Conservation (phyloP, 2,113 vertebrate species). For the Amphiprion ocellaris region DNA sequence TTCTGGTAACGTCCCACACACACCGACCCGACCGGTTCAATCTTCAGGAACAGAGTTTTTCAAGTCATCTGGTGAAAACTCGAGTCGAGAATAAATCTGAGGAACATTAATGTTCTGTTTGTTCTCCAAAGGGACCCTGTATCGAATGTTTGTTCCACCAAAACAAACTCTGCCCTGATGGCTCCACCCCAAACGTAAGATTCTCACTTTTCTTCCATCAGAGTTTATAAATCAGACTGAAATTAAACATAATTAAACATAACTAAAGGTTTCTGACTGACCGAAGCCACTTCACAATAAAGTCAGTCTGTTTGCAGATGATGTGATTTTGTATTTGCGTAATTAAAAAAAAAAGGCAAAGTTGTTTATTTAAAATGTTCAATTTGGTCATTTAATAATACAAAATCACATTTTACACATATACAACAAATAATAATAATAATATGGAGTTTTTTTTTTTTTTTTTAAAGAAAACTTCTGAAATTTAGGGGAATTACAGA, state of each 20-base stretch:
- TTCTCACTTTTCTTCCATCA: neutral
- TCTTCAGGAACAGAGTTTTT: too few species aligned
- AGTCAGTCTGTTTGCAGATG: neutral
- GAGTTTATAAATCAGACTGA: neutral
- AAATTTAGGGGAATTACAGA: too few species aligned
- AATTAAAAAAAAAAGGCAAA: too few species aligned
- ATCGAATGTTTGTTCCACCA: constrained; percentile 67
- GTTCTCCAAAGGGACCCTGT: constrained; percentile 70
- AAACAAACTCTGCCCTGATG: constrained; percentile 80
- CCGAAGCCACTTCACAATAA: neutral
- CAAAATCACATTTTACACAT: too few species aligned
- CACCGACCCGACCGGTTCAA: too few species aligned
- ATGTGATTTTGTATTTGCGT: neutral
- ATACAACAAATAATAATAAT: too few species aligned
- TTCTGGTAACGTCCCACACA: constrained; percentile 35
- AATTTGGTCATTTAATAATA: too few species aligned
- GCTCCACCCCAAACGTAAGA: constrained; percentile 75
- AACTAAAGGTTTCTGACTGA: neutral
- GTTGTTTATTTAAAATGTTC: too few species aligned
- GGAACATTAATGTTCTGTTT: neutral
- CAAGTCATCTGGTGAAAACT: too few species aligned
- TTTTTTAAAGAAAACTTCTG: too few species aligned
- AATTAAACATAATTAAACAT: neutral
- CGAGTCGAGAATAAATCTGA: too few species aligned
- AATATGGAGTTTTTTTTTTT: too few species aligned